Evolutionary conservation across 2,888 invertebrate species (phyloP), one percentile per base, ranked within the genome.

Genomic region (Villa cingulata): DNA sequence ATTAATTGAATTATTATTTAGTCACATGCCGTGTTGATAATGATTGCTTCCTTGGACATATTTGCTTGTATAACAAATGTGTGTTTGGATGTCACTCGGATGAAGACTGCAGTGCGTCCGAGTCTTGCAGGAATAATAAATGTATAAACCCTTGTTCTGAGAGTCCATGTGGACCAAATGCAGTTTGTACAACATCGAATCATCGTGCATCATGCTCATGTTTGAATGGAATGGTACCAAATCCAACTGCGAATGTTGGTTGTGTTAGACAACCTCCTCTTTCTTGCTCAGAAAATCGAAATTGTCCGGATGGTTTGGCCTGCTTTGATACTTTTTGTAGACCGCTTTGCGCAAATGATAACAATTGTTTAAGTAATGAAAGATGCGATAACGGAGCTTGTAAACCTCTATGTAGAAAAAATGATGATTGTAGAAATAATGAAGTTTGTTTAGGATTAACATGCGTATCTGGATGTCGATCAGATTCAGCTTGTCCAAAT

Each of bases 1-100:
- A 16, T 36, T 14, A 19, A 6, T 19, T 5, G 15, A 2, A 14
- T 38, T 38, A 12, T 38, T 38, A 4, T 12, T 32, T 65, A 78
- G 79, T 91, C 49, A 91, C 90, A 4, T 92, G 92, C 61, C 80
- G 89, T 42, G 81, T 89, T 2, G 90, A 91, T 63, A 88, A 90
- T 59, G 91, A 92, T 59, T 92, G 91, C 59, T 90, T 91, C 77
- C 72, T 90, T 49, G 90, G 90, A 1, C 89, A 91, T 59, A 87
- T 91, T 54, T 92, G 92, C 60, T 69, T 89, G 48, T 79, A 81
- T 59, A 88, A 87, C 59, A 84, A 84, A 70, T 91, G 91, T 61
- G 77, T 85, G 49, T 83, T 83, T 56, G 91, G 91, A 37, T 92
- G 91, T 62, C 81, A 86, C 54, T 77, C 78, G 17, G 86, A 90